phyloP scores from a whole-genome alignment of 2,113 vertebrate genomes.

The Megaceryle maxima region DNA sequence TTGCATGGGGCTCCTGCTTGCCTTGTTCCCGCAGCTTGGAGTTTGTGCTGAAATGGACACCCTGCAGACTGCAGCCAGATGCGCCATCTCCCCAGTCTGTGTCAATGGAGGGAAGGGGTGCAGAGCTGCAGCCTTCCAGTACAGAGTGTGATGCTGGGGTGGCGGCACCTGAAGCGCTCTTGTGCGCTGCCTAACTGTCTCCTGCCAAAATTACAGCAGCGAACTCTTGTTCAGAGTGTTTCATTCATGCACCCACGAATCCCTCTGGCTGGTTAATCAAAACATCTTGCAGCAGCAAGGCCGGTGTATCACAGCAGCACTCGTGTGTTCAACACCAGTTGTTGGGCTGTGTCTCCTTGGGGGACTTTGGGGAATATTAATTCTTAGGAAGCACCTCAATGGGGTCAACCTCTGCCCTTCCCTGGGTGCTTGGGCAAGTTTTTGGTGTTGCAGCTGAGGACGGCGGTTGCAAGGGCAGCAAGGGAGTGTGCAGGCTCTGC shows the following conservation, averaged over 20 bases:
- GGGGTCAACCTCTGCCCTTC: not conserved
- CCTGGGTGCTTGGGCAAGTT: not conserved
- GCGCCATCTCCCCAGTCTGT: not conserved
- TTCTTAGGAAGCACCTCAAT: not conserved
- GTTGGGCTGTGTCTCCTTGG: not conserved
- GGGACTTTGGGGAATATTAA: fast-evolving
- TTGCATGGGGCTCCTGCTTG: not conserved
- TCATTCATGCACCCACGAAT: not conserved
- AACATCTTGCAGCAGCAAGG: not conserved
- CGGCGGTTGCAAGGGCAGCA: not conserved
- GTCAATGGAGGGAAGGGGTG: not conserved
- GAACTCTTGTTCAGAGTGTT: not conserved
- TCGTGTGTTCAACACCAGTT: not conserved
- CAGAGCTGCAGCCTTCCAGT: not conserved
- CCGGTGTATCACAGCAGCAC: not conserved
- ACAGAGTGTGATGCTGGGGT: fast-evolving
- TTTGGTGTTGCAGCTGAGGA: not conserved
- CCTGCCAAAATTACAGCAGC: not conserved
- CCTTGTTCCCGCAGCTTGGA: not conserved
- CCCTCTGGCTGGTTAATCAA: not conserved
- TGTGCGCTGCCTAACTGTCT: not conserved
- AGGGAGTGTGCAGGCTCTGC: fast-evolving
- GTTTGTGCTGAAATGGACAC: not conserved
- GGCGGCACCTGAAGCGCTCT: fast-evolving
- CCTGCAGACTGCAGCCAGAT: not conserved